A percentile compares a stretch with the other conserved stretches of the same genome.
Evolutionary conservation across 2,888 invertebrate species (phyloP).

Genomic region (Xylota segnis): DNA sequence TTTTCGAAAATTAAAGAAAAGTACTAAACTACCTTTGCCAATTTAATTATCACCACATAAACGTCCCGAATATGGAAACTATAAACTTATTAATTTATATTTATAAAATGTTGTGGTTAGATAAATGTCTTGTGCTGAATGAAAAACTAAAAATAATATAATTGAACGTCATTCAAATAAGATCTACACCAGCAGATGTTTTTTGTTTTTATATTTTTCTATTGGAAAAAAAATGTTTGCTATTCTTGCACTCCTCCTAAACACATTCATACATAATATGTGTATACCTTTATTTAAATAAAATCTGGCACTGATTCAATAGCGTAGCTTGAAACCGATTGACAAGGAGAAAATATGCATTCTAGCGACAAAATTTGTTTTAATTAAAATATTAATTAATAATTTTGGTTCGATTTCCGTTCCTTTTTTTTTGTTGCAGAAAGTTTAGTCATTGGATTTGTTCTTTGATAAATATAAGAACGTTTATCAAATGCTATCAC

Average conservation of each 20-base stretch:
- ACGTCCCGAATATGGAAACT: too few relatives aligned
- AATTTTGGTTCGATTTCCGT: neutral
- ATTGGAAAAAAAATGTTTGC: neutral
- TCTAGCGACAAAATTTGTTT: neutral
- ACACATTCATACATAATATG: neutral
- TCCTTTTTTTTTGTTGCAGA: neutral
- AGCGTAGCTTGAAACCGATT: neutral
- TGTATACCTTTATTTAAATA: neutral
- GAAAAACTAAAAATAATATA: constrained; percentile 6
- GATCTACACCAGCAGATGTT: neutral
- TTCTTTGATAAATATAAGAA: neutral
- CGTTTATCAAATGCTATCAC: neutral
- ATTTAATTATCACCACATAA: too few relatives aligned
- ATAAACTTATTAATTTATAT: neutral
- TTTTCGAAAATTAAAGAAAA: too few relatives aligned
- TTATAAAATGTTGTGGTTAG: neutral
- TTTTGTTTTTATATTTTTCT: constrained; percentile 1
- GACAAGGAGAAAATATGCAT: neutral
- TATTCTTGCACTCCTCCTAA: neutral
- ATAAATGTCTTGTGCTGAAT: neutral
- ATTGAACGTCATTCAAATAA: neutral
- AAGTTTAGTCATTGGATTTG: neutral
- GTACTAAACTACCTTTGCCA: too few relatives aligned
- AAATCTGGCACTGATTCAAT: constrained; percentile 19
- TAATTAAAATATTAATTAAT: neutral